A percentile compares a stretch with the other conserved stretches of the same genome.
Evolutionary conservation across 2,888 invertebrate genomes (phyloP).

Genomic region (Meliscaeva auricollis): DNA sequence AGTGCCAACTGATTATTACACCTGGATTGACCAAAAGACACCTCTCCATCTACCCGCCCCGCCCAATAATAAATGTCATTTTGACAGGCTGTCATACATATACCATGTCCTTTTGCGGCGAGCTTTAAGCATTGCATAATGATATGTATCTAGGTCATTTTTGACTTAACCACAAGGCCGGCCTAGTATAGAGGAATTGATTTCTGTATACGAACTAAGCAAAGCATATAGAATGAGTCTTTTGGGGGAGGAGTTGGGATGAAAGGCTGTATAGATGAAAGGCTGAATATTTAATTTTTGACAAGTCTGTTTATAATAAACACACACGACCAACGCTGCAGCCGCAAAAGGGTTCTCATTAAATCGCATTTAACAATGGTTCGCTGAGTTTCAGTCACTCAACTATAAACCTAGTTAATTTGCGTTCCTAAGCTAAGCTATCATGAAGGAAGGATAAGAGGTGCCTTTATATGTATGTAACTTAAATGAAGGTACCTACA

Average conservation of each 20-base stretch:
- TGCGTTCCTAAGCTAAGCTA: constrained; percentile 19
- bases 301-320: constrained; percentile 51
- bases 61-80: constrained; percentile 8
- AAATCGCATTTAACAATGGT: constrained; percentile 72
- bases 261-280: background rate
- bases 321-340: constrained; percentile 7
- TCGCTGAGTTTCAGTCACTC: constrained; percentile 54
- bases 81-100: constrained; percentile 45
- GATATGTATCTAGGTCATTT: constrained; percentile 46
- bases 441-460: background rate
- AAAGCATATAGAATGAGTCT: background rate
- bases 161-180: constrained; percentile 6
- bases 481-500: too few species aligned
- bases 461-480: too few species aligned
- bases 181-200: background rate
- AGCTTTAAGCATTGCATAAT: constrained; percentile 52
- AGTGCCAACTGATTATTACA: constrained; percentile 32
- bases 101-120: constrained; percentile 40
- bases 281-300: constrained; percentile 58
- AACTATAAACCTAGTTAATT: constrained; percentile 60
- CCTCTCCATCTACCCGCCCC: background rate
- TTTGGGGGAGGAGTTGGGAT: too few species aligned
- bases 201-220: constrained; percentile 2
- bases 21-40: constrained; percentile 23
- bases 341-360: constrained; percentile 55